A percentile compares a stretch with the other conserved stretches of the same genome.
These are phyloP conservation scores for Esox masquinongy DNA, from an alignment of 2,797 vertebrate genomes.

Conservation along the genomic window DNA sequence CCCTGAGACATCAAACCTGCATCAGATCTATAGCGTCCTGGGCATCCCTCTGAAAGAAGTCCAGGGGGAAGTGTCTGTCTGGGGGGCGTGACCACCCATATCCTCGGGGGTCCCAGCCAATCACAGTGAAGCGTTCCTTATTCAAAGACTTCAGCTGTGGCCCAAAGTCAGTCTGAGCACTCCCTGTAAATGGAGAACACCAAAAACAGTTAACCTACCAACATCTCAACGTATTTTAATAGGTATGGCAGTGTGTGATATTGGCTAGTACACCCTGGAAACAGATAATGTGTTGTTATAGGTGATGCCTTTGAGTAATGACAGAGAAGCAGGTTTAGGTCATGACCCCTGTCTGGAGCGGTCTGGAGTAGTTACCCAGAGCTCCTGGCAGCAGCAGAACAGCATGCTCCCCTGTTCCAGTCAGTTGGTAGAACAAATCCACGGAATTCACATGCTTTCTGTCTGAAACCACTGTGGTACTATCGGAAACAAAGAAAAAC, in stretches of 20 bases:
- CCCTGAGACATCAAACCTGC: slow-evolving; percentile 73
- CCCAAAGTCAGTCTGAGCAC: slow-evolving; percentile 84
- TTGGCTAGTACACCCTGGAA: no score
- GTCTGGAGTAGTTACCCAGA: slow-evolving; percentile 71
- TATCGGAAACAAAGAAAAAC: slow-evolving; percentile 43
- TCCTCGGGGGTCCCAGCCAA: slow-evolving; percentile 89
- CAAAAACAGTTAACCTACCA: background rate
- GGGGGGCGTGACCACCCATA: slow-evolving; percentile 89
- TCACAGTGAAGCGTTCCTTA: slow-evolving; percentile 81
- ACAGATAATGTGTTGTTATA: no score
- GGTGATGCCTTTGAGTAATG: no score
- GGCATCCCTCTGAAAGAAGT: slow-evolving; percentile 91
- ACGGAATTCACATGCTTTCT: slow-evolving; percentile 82
- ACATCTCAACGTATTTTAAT: no score
- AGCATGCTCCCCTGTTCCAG: slow-evolving; percentile 79
- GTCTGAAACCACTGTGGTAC: slow-evolving; percentile 73
- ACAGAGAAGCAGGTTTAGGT: no score
- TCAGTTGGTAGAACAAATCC: slow-evolving; percentile 82
- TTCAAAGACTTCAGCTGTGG: slow-evolving; percentile 85
- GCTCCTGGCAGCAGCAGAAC: slow-evolving; percentile 88
- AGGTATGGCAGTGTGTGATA: no score
- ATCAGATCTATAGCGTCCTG: slow-evolving; percentile 88
- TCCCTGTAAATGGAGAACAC: slow-evolving; percentile 69
- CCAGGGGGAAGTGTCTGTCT: slow-evolving; percentile 82
- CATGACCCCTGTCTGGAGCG: no score